phyloP scores from a whole-genome alignment of 2,888 invertebrate genomes.

The Ophion obscuratus region DNA sequence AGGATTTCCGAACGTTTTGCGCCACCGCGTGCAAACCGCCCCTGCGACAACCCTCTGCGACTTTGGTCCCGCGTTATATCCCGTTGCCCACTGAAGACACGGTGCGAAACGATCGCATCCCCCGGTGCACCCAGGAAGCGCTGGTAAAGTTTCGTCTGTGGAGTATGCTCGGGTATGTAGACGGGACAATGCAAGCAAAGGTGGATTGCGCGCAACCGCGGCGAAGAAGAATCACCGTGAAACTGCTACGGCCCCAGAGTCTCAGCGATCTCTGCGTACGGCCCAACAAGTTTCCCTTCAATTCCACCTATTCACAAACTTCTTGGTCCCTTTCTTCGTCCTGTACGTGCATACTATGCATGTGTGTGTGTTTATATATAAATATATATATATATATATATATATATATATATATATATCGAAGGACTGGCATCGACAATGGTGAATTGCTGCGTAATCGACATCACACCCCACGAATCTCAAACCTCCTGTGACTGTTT shows the following conservation, averaged over 20 bases:
- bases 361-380: not conserved
- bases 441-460: slow-evolving; percentile 59
- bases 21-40: not conserved
- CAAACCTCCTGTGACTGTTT: not conserved
- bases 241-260: slow-evolving; percentile 41
- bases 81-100: not conserved
- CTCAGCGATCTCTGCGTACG: slow-evolving; percentile 20
- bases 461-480: slow-evolving; percentile 1
- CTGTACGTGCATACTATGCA: not conserved
- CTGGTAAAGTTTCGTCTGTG: slow-evolving; percentile 46
- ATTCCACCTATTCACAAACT: slow-evolving; percentile 13
- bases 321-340: slow-evolving; percentile 13
- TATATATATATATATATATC: not conserved
- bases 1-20: not conserved
- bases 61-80: not conserved
- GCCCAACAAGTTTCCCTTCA: slow-evolving; percentile 18
- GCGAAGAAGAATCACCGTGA: slow-evolving; percentile 45
- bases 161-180: slow-evolving; percentile 23
- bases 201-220: slow-evolving; percentile 25
- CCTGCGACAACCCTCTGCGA: not conserved
- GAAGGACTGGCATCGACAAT: slow-evolving; percentile 49
- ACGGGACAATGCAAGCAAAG: slow-evolving; percentile 45
- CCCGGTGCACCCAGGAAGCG: not conserved
- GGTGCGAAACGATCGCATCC: not conserved
- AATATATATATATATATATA: not conserved